Evolutionary conservation across 1,140 invertebrate species (phyloP).

Genomic region (Brachionus angularis): DNA sequence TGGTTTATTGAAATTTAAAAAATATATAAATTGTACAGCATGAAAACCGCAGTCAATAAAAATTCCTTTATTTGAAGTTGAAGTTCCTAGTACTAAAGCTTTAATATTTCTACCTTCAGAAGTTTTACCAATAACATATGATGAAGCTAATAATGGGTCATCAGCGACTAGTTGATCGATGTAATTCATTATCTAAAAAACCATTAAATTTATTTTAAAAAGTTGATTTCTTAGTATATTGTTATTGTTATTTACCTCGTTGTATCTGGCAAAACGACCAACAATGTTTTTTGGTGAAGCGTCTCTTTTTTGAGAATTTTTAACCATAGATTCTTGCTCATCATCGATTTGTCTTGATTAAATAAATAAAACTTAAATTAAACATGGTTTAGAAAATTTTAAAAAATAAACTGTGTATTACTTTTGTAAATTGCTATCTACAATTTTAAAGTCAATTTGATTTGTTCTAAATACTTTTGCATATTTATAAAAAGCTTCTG

Average conservation of each 20-base stretch:
- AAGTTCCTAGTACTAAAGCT: slow-evolving; percentile 13
- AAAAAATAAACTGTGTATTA: background rate
- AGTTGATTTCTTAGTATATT: background rate
- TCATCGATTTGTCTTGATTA: slow-evolving; percentile 11
- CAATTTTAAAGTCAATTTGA: slow-evolving; percentile 1
- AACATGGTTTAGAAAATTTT: background rate
- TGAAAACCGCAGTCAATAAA: slow-evolving; percentile 42
- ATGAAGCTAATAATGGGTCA: background rate
- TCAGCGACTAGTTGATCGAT: slow-evolving; percentile 9
- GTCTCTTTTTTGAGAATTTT: no score
- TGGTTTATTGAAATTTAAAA: background rate
- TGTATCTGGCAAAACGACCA: slow-evolving; percentile 19
- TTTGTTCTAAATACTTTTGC: background rate
- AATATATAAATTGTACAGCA: slow-evolving; percentile 5
- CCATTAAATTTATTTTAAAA: background rate
- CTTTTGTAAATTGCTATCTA: slow-evolving; percentile 9
- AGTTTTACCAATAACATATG: slow-evolving; percentile 10
- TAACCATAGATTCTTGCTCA: slow-evolving; percentile 23
- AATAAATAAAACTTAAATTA: background rate
- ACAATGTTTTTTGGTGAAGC: slow-evolving; percentile 3
- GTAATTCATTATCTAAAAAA: slow-evolving; percentile 3
- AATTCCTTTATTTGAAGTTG: background rate
- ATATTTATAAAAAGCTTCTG: slow-evolving; percentile 1
- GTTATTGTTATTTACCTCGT: background rate
- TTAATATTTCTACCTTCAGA: background rate